phyloP scores from a whole-genome alignment of 2,888 invertebrate species.

The Drosophila atripex region DNA sequence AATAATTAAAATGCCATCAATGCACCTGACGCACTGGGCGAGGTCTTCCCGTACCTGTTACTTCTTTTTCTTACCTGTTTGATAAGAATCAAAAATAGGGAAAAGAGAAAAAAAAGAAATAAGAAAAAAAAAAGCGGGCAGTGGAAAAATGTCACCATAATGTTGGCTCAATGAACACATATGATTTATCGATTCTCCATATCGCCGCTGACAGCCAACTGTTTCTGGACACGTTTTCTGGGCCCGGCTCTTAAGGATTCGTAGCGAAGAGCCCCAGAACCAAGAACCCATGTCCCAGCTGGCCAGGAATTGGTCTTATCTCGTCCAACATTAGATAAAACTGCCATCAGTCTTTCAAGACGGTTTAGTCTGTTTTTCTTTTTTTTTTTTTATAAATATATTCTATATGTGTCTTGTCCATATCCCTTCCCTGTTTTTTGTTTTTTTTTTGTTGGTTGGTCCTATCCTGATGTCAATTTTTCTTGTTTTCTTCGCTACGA shows the following conservation, averaged over 20 bases:
- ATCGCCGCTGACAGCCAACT: slow-evolving; percentile 44
- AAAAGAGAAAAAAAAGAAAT: not conserved
- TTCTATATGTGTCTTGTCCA: not conserved
- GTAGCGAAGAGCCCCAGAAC: not conserved
- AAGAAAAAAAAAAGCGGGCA: slow-evolving; percentile 1
- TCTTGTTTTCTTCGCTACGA: slow-evolving; percentile 16
- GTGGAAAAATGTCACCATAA: slow-evolving; percentile 39
- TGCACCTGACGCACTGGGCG: slow-evolving; percentile 42
- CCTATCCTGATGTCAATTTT: not conserved
- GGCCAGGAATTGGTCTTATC: slow-evolving; percentile 35
- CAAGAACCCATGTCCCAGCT: slow-evolving; percentile 21
- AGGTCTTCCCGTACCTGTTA: slow-evolving; percentile 1
- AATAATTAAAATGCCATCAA: slow-evolving; percentile 83
- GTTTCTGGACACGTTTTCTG: slow-evolving; percentile 7
- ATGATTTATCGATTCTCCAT: slow-evolving; percentile 38
- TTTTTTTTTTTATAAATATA: not conserved
- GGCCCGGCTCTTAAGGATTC: not conserved
- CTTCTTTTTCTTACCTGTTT: slow-evolving; percentile 23
- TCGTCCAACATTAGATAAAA: slow-evolving; percentile 36
- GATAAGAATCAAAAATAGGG: slow-evolving; percentile 21
- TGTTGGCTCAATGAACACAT: slow-evolving; percentile 47
- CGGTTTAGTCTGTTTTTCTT: not conserved
- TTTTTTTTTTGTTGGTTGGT: not conserved
- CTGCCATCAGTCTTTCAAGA: slow-evolving; percentile 35
- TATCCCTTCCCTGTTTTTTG: slow-evolving; percentile 1